Evolutionary conservation across 2,888 invertebrate species (phyloP), one percentile per base, ranked within the genome.

Genomic region (Nephrotoma flavescens): DNA sequence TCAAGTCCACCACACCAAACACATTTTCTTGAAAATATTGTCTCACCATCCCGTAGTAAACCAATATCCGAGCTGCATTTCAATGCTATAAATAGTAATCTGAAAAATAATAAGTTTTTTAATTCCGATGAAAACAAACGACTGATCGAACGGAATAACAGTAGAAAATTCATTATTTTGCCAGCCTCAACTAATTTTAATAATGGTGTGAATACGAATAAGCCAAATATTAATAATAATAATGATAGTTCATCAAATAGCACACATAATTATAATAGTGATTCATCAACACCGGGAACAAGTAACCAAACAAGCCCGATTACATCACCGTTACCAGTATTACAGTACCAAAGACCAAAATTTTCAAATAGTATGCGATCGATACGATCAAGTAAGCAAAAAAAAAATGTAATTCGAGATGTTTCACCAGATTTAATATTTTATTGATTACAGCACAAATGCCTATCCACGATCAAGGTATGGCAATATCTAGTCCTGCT

Each of bases 401-500:
- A 5, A 57, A 15, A 57, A 57, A 57, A 57, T 6, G 15, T 31
- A 31, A 19, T 6, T 57, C 1, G 9, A 9, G 31, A 41, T 15
- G 47, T 3, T 47, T 3, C 7, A 41, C 9, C 9, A 45, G 15
- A 86, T 19, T 15, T 12, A 86, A 47, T 44, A 7, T 86, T 86
- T 86, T 47, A 11, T 86, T 41, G 3, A 52, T 84, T 52, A 44
- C 86, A 87, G 87, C 87, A 44, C 86, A 88, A 47, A 31, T 83
- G 42, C 71, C 87, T 83, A 42, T 19, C 31, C 88, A 88, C 86
- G 87, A 87, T 41, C 86, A 87, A 57, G 86, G 87, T 89, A 88
- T 89, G 89, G 15, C 89, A 89, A 83, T 86, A 85, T 86, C 86
- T 86, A 87, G 83, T 86, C 83, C 87, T 86, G 47, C 87, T 88